Evolutionary conservation across 2,888 invertebrate genomes (phyloP).

Genomic region (Phania funesta): DNA sequence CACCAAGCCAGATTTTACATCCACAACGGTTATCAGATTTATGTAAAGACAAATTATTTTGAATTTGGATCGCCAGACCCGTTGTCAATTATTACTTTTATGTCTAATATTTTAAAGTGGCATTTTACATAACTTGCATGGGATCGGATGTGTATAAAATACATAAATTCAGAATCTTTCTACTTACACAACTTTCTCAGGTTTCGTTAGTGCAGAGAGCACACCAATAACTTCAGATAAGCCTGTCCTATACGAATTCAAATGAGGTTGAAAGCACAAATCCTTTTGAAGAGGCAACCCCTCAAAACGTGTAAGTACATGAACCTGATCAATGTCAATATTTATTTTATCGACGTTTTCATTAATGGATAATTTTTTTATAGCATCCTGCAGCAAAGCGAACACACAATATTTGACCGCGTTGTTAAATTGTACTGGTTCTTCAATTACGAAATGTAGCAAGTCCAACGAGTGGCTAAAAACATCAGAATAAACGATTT

Average conservation of each 20-base stretch:
- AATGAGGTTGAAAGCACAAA: constrained; percentile 71
- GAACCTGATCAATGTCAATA: constrained; percentile 75
- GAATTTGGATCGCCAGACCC: too few species aligned
- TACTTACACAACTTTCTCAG: constrained; percentile 74
- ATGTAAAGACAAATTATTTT: too few species aligned
- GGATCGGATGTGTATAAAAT: too few species aligned
- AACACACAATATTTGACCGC: constrained; percentile 74
- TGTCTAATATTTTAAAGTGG: too few species aligned
- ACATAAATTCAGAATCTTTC: too few species aligned
- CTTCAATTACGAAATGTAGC: constrained; percentile 73
- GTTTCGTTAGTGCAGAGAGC: constrained; percentile 73
- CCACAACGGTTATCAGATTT: too few species aligned
- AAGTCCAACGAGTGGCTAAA: constrained; percentile 68
- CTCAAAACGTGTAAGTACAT: constrained; percentile 73
- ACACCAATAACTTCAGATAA: constrained; percentile 74
- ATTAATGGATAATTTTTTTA: constrained; percentile 57
- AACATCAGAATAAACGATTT: constrained; percentile 73
- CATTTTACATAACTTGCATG: too few species aligned
- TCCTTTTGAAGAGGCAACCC: constrained; percentile 73
- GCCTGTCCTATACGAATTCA: constrained; percentile 70
- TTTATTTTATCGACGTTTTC: constrained; percentile 12
- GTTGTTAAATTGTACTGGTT: constrained; percentile 75
- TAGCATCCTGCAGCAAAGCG: constrained; percentile 70
- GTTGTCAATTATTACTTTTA: too few species aligned
- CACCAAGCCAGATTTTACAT: too few species aligned